phyloP scores from a whole-genome alignment of 35 echinoderm and acorn worm species.

The Strongylocentrotus purpuratus region DNA sequence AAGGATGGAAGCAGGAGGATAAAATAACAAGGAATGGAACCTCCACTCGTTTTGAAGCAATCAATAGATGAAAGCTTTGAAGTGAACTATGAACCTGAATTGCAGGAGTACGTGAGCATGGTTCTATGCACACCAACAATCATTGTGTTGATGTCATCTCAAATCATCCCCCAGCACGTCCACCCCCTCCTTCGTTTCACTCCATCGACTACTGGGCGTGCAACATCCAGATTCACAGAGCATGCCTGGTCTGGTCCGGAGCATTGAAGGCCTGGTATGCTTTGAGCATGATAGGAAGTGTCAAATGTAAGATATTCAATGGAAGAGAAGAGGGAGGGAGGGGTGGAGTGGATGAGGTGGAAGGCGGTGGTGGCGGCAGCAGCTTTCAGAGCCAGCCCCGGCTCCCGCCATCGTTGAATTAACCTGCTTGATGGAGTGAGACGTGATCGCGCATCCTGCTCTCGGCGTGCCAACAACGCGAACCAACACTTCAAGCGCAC shows the following conservation, averaged over 20 bases:
- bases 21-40: not conserved
- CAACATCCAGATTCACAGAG: constrained; percentile 14
- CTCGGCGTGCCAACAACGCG: constrained; percentile 45
- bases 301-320: not conserved
- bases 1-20: not conserved
- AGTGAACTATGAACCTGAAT: constrained; percentile 29
- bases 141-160: not conserved
- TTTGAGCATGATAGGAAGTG: not conserved
- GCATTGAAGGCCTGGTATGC: not conserved
- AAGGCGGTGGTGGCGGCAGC: not conserved
- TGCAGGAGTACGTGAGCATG: not conserved
- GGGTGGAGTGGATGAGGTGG: not conserved
- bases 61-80: constrained; percentile 3
- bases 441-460: constrained; percentile 46
- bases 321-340: not conserved
- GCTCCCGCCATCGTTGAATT: constrained; percentile 34
- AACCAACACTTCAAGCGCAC: constrained; percentile 23
- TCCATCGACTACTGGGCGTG: not conserved
- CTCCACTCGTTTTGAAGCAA: not conserved
- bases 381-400: not conserved
- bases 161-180: constrained; percentile 22
- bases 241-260: not conserved
- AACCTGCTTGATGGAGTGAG: constrained; percentile 47
- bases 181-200: constrained; percentile 34
- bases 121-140: constrained; percentile 9